Conservation (phyloP, 1,140 invertebrate genomes). For the Platorchestia sp. region DNA sequence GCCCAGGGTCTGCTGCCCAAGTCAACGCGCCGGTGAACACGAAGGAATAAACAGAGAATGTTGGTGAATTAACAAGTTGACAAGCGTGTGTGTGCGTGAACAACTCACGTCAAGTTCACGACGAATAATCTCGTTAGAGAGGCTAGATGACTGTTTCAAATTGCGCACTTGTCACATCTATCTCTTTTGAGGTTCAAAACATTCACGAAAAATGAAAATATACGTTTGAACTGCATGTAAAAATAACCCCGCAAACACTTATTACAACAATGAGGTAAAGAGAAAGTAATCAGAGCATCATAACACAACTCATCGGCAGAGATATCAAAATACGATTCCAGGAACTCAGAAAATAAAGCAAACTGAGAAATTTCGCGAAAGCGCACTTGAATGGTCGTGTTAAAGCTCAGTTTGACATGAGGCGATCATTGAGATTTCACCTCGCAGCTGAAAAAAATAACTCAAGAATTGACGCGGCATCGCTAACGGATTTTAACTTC, state of each 20-base stretch:
- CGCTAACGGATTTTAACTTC: not conserved
- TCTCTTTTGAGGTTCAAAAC: not conserved
- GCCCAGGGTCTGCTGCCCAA: not conserved
- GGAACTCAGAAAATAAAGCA: not conserved
- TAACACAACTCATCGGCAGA: not conserved
- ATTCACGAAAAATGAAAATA: too few species aligned
- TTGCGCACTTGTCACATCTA: not conserved
- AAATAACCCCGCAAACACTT: not conserved
- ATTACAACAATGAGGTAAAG: not conserved
- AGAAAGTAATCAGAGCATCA: not conserved
- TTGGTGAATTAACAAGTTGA: not conserved
- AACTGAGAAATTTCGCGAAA: not conserved
- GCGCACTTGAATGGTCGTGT: not conserved
- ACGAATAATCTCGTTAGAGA: not conserved
- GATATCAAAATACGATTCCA: not conserved
- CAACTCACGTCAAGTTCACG: not conserved
- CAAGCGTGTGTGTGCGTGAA: not conserved
- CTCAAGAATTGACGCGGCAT: not conserved
- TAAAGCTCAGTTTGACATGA: not conserved
- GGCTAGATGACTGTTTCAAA: not conserved
- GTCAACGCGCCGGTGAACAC: not conserved
- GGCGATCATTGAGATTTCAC: not conserved
- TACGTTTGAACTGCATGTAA: not conserved
- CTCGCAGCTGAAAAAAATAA: too few species aligned
- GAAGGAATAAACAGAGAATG: not conserved